Percentiles rank a stretch among this genome's conserved stretches.
Conservation (phyloP, 2,113 vertebrate genomes). For the Thunnus maccoyii region DNA sequence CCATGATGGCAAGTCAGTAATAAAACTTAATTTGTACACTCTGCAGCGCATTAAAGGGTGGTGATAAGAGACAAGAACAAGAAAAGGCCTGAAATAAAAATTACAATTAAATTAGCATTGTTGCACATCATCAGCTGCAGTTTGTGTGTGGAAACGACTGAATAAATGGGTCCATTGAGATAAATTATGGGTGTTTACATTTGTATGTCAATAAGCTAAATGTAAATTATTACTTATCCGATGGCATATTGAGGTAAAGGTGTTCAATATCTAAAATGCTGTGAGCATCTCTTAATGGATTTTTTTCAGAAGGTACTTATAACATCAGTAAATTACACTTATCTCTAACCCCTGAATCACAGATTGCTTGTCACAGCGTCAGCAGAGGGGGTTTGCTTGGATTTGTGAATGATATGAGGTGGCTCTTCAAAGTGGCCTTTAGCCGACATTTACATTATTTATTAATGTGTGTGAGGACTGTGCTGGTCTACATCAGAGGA, state of each 20-base stretch:
- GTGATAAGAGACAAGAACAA: too few relatives aligned
- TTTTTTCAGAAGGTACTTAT: not conserved
- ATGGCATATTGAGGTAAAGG: not conserved
- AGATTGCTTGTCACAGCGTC: not conserved
- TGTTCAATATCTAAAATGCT: not conserved
- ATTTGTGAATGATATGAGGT: constrained; percentile 31
- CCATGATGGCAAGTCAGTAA: constrained; percentile 56
- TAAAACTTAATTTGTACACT: constrained; percentile 60
- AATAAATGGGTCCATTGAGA: not conserved
- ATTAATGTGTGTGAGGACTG: constrained; percentile 57
- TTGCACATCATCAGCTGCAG: not conserved
- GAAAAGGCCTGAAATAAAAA: not conserved
- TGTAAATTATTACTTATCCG: not conserved
- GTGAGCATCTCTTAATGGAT: not conserved
- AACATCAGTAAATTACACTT: not conserved
- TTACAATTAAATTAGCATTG: not conserved
- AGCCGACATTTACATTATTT: constrained; percentile 64
- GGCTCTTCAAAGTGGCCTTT: constrained; percentile 59
- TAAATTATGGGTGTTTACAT: too few relatives aligned
- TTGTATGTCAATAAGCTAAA: not conserved
- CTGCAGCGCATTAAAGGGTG: constrained; percentile 10
- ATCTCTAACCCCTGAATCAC: not conserved
- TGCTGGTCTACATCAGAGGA: constrained; percentile 62
- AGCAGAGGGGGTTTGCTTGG: not conserved
- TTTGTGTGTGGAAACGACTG: not conserved